Evolutionary conservation across 2,113 vertebrate genomes (phyloP).

Genomic region (Hippopotamus amphibius): DNA sequence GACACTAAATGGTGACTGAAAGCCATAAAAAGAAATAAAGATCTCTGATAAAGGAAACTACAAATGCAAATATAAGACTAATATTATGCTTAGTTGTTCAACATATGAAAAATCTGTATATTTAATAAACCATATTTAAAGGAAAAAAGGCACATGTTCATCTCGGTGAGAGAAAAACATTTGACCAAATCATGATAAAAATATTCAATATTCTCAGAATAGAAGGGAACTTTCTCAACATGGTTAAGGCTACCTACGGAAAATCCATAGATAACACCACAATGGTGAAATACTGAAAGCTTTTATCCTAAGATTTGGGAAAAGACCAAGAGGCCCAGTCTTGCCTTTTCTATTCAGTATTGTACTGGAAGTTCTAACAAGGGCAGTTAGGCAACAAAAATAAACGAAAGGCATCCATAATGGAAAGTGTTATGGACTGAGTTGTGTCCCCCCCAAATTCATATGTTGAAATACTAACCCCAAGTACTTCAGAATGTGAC

Average conservation of each 20-base stretch:
- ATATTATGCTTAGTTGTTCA: not conserved
- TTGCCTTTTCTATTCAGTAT: not conserved
- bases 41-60: not conserved
- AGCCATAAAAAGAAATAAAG: not conserved
- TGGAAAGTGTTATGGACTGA: not conserved
- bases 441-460: not conserved
- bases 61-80: not conserved
- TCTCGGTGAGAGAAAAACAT: not conserved
- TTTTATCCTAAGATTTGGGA: not conserved
- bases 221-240: not conserved
- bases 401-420: not conserved
- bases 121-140: not conserved
- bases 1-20: not conserved
- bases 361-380: not conserved
- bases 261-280: not conserved
- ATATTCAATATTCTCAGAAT: not conserved
- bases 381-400: not conserved
- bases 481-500: not conserved
- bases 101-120: not conserved
- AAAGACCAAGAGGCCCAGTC: not conserved
- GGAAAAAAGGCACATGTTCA: not conserved
- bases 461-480: not conserved
- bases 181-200: not conserved
- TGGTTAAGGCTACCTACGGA: not conserved
- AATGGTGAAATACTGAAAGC: not conserved